Percentiles rank a stretch among this genome's conserved stretches.
Conservation (phyloP, 2,113 vertebrate genomes). For the Lonchura striata region DNA sequence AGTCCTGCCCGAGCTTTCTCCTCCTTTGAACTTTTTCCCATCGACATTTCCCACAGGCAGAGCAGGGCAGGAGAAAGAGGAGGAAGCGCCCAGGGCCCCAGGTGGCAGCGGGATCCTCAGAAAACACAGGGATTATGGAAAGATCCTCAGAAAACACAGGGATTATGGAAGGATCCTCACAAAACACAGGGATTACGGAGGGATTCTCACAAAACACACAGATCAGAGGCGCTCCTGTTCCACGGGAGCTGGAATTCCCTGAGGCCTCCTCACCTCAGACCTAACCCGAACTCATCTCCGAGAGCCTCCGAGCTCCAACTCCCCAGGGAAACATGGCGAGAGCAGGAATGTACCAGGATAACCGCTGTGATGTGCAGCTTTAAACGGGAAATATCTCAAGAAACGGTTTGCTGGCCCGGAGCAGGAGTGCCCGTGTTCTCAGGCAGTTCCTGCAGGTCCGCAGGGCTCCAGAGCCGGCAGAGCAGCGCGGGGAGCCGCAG, state of each 20-base stretch:
- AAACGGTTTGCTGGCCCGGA: rapidly evolving
- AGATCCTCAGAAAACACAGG: neutral
- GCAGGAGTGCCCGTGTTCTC: rapidly evolving
- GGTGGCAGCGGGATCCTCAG: neutral
- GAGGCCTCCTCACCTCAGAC: neutral
- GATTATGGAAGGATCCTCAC: neutral
- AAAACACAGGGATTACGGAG: neutral
- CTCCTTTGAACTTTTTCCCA: neutral
- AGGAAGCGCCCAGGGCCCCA: too few species aligned
- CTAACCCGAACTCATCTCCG: rapidly evolving
- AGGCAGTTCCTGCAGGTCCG: neutral
- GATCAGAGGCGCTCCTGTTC: neutral
- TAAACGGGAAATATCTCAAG: rapidly evolving
- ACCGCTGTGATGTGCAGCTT: rapidly evolving
- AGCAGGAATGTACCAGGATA: rapidly evolving
- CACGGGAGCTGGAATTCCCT: rapidly evolving
- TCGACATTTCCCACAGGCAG: rapidly evolving
- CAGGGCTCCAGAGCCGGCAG: too few species aligned
- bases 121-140: neutral
- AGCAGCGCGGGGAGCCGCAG: neutral
- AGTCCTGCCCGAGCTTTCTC: neutral
- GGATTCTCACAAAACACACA: neutral
- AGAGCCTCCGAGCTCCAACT: neutral
- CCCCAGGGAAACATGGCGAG: rapidly evolving
- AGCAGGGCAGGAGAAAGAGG: too few species aligned